Conservation (phyloP, 2,113 vertebrate species). For the Acrocephalus arundinaceus region DNA sequence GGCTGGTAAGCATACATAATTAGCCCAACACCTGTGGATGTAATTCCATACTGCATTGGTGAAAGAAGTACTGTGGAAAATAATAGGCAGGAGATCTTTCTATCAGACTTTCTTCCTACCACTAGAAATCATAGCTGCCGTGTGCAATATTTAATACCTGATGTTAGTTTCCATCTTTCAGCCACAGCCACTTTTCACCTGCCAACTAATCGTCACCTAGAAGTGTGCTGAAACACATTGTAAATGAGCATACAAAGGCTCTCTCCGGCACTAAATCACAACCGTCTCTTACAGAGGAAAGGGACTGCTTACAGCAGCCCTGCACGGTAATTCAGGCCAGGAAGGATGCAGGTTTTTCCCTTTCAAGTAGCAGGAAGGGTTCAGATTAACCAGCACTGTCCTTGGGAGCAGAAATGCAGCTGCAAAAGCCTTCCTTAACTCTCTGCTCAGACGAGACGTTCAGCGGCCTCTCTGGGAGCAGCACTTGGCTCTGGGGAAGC, state of each 20-base stretch:
- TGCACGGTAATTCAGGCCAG: neutral
- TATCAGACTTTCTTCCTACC: neutral
- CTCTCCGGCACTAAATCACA: neutral
- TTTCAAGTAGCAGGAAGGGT: neutral
- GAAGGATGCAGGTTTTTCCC: neutral
- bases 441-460: neutral
- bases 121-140: neutral
- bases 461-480: neutral
- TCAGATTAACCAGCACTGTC: neutral
- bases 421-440: neutral
- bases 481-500: neutral
- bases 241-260: neutral
- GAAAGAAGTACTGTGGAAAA: neutral
- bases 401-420: neutral
- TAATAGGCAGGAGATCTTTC: neutral
- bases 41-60: neutral
- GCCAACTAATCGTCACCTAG: neutral
- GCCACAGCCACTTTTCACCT: conserved; percentile 24
- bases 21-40: neutral
- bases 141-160: neutral
- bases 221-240: neutral
- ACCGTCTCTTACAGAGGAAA: neutral
- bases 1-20: conserved; percentile 1
- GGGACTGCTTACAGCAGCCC: neutral
- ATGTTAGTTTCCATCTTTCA: conserved; percentile 24